phyloP scores from a whole-genome alignment of 2,888 invertebrate genomes.

The Syrista parreyssii region DNA sequence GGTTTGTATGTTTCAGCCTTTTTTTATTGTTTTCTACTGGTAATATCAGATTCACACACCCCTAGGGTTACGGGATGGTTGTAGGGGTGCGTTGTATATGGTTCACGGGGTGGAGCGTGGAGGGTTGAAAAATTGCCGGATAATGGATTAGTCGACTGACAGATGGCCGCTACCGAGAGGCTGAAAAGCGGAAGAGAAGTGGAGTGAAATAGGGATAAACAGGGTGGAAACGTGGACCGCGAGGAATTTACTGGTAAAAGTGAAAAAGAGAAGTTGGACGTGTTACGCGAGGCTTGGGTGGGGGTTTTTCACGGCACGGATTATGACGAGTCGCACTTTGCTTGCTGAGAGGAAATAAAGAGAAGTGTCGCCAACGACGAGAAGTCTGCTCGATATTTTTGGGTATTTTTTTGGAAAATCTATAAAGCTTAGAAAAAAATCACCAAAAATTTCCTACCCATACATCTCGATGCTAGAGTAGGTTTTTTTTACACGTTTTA shows the following conservation, averaged over 20 bases:
- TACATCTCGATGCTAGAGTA: too few relatives aligned
- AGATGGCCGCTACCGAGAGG: constrained; percentile 28
- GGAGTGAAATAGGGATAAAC: not conserved
- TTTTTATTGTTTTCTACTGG: not conserved
- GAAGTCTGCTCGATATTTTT: not conserved
- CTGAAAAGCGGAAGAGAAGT: not conserved
- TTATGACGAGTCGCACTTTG: constrained; percentile 13
- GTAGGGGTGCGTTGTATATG: not conserved
- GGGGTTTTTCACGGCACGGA: constrained; percentile 27
- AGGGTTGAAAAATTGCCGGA: constrained; percentile 36
- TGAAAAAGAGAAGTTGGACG: not conserved
- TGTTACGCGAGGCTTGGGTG: constrained; percentile 19
- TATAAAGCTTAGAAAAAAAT: not conserved
- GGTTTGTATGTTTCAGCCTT: not conserved
- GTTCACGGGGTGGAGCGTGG: constrained; percentile 7
- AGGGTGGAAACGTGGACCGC: not conserved
- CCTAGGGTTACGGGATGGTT: not conserved
- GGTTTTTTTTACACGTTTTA: too few relatives aligned
- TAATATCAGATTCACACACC: not conserved
- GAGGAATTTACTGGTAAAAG: not conserved
- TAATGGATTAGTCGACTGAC: constrained; percentile 37
- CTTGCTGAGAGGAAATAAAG: not conserved
- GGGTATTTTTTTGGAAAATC: not conserved
- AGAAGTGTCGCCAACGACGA: not conserved
- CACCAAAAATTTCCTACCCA: too few relatives aligned